Evolutionary conservation across 1,140 invertebrate species (phyloP).

Genomic region (Chrysopa pallens): DNA sequence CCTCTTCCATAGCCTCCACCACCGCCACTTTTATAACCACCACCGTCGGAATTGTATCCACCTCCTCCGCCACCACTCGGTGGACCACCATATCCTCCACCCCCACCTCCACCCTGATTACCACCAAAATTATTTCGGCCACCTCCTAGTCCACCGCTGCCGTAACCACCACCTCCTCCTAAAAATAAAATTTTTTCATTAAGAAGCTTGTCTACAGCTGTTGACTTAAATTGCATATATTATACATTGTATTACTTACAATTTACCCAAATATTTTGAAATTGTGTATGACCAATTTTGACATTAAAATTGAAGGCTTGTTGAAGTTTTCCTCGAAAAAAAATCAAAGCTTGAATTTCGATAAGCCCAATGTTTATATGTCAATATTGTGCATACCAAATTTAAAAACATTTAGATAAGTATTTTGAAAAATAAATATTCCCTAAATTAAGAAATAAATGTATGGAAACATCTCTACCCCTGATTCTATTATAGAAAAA

Average conservation of each 20-base stretch:
- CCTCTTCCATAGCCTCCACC: conserved; percentile 30
- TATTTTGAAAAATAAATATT: neutral
- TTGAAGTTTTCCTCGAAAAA: no score
- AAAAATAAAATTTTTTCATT: neutral
- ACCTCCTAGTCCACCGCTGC: conserved; percentile 5
- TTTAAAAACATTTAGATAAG: no score
- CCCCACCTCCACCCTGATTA: conserved; percentile 15
- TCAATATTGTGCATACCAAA: no score
- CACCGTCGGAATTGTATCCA: conserved; percentile 11
- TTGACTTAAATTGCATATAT: no score
- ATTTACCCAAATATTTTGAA: no score
- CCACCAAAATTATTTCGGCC: conserved; percentile 16
- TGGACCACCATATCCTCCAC: conserved; percentile 7
- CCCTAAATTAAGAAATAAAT: no score
- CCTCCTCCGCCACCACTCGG: conserved; percentile 18
- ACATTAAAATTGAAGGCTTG: no score
- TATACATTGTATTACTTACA: no score
- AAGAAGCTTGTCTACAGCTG: no score
- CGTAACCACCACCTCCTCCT: conserved; percentile 12
- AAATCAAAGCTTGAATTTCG: no score
- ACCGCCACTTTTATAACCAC: conserved; percentile 14
- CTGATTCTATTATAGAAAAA: neutral
- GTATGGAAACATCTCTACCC: neutral
- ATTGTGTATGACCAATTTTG: no score
- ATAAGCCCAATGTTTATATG: no score